phyloP scores from a whole-genome alignment of 2,797 vertebrate genomes.

The Gobionotothen gibberifrons region DNA sequence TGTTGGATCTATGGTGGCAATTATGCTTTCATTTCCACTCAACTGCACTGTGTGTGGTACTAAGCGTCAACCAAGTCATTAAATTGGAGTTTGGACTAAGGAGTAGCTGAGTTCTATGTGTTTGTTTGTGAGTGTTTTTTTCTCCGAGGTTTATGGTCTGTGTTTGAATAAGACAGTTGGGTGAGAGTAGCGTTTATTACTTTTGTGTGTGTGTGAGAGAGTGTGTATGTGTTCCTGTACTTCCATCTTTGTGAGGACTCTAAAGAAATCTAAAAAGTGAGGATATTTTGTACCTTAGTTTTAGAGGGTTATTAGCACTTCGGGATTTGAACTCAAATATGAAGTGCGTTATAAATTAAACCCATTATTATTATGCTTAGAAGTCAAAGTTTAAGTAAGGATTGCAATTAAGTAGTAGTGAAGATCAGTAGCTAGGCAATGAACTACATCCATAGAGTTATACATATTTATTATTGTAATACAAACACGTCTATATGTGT shows the following conservation, averaged over 20 bases:
- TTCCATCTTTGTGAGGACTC: constrained; percentile 37
- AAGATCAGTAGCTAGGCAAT: background rate
- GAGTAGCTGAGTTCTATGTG: constrained; percentile 68
- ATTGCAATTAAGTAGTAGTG: background rate
- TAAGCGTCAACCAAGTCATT: constrained; percentile 79
- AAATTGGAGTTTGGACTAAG: constrained; percentile 72
- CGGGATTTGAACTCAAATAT: no score
- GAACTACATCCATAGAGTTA: background rate
- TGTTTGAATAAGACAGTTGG: constrained; percentile 70
- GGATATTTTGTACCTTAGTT: constrained; percentile 15
- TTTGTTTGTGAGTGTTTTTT: constrained; percentile 67
- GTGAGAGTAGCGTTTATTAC: constrained; percentile 49
- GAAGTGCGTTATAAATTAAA: no score
- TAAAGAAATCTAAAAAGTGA: constrained; percentile 16
- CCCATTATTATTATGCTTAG: background rate
- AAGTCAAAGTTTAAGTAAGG: background rate
- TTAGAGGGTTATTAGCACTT: background rate
- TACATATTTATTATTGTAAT: background rate
- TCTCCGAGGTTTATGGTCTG: constrained; percentile 70
- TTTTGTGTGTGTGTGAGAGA: constrained; percentile 30
- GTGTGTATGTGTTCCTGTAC: constrained; percentile 11
- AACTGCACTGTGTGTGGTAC: constrained; percentile 76
- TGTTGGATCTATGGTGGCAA: constrained; percentile 82
- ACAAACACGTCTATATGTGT: constrained; percentile 10
- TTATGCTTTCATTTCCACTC: constrained; percentile 83